Conservation (phyloP, 2,797 vertebrate genomes). For the Babyrousa celebensis region DNA sequence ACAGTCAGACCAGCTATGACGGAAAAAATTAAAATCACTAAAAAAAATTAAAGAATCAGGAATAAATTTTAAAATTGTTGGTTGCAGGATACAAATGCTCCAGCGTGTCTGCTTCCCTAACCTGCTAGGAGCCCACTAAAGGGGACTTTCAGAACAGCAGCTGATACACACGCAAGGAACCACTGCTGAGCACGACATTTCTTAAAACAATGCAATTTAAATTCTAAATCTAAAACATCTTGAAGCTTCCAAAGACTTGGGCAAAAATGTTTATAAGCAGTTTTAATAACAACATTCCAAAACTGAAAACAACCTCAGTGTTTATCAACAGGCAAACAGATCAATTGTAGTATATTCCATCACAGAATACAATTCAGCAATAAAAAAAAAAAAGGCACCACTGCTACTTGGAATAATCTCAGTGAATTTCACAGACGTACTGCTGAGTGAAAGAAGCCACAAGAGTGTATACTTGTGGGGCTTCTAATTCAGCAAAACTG, state of each 20-base stretch:
- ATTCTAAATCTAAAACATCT: neutral
- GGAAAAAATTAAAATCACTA: too few relatives aligned
- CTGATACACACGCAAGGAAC: fast-evolving
- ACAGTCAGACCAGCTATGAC: neutral
- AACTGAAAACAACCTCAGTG: neutral
- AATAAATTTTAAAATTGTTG: too few relatives aligned
- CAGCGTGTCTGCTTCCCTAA: neutral
- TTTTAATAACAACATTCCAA: neutral
- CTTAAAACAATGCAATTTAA: neutral
- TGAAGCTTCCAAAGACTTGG: neutral
- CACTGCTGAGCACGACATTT: neutral
- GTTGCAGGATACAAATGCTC: fast-evolving
- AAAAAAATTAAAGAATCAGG: neutral
- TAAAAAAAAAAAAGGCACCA: neutral
- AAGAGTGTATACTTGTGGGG: too few relatives aligned
- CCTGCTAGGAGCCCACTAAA: neutral
- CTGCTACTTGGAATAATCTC: neutral
- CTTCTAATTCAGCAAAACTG: neutral
- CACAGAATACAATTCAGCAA: neutral
- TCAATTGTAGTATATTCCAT: neutral
- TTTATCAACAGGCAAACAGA: neutral
- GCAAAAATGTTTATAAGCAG: neutral
- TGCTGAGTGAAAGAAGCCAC: neutral
- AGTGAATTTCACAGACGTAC: neutral
- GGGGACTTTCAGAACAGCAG: neutral